Percentiles rank a stretch among this genome's conserved stretches.
Evolutionary conservation across 1,140 invertebrate species (phyloP).

Genomic region (Meloidogyne exigua): DNA sequence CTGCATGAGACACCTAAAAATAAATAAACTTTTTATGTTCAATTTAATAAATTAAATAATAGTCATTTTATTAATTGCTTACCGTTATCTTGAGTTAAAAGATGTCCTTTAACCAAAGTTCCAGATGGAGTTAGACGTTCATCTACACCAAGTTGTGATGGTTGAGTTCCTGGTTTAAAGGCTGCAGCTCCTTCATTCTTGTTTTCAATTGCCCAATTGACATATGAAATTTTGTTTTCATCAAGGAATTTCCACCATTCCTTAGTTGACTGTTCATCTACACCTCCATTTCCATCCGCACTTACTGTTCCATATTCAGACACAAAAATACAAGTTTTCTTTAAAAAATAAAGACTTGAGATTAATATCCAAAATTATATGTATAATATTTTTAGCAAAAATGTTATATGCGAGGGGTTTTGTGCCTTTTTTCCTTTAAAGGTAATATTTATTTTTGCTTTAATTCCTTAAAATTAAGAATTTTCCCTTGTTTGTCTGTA

Average conservation of each 20-base stretch:
- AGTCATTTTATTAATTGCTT: not conserved
- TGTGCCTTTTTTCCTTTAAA: no score
- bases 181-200: not conserved
- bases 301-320: conserved; percentile 20
- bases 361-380: no score
- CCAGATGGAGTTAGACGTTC: not conserved
- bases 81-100: not conserved
- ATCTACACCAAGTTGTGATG: not conserved
- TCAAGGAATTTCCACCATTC: conserved; percentile 33
- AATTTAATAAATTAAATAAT: not conserved
- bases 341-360: not conserved
- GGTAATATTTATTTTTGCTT: no score
- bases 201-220: conserved; percentile 20
- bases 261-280: conserved; percentile 7
- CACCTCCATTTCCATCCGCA: conserved; percentile 1
- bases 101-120: not conserved
- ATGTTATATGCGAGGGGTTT: no score
- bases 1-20: not conserved
- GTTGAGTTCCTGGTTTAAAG: conserved; percentile 7
- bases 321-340: not conserved
- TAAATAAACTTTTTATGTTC: not conserved
- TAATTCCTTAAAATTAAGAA: no score
- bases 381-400: no score
- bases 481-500: no score
- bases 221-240: conserved; percentile 18